A percentile compares a stretch with the other conserved stretches of the same genome.
Evolutionary conservation across 2,113 vertebrate species (phyloP).

Genomic region (Eublepharis macularius): DNA sequence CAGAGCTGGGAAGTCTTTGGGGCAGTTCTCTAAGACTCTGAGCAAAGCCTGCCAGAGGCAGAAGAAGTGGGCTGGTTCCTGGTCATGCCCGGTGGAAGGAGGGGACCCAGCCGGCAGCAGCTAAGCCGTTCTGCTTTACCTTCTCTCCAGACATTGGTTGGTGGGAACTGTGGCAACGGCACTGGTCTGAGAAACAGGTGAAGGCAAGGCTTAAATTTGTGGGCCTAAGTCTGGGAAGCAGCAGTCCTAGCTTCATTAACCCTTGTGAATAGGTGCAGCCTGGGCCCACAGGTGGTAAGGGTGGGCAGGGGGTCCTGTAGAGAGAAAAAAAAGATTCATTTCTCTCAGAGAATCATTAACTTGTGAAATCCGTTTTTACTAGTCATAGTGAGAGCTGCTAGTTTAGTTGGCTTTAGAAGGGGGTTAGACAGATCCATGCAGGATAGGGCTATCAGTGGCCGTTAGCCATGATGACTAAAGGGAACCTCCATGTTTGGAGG

Average conservation of each 20-base stretch:
- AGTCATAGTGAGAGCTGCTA: too few relatives aligned
- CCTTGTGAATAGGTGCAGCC: background rate
- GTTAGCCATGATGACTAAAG: too few relatives aligned
- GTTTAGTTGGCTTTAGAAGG: too few relatives aligned
- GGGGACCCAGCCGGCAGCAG: conserved; percentile 99
- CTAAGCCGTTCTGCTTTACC: conserved; percentile 97
- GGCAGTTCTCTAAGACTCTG: conserved; percentile 60
- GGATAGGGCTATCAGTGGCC: too few relatives aligned
- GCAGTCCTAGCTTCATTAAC: background rate
- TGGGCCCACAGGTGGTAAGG: background rate
- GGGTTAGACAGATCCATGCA: too few relatives aligned
- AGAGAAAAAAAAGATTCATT: too few relatives aligned
- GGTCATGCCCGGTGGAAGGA: conserved; percentile 98
- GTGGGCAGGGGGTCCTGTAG: too few relatives aligned
- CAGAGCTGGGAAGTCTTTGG: conserved; percentile 71
- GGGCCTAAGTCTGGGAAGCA: background rate
- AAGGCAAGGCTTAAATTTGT: conserved; percentile 16
- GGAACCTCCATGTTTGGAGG: too few relatives aligned
- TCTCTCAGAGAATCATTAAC: background rate
- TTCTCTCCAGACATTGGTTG: conserved; percentile 96
- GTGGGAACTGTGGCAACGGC: conserved; percentile 91
- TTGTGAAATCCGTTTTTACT: background rate
- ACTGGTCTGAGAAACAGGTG: conserved; percentile 93
- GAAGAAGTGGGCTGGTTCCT: conserved; percentile 75
- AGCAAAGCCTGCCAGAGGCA: conserved; percentile 71